Conservation (phyloP, 1,140 invertebrate species). For the Drosophila pseudoananassae region DNA sequence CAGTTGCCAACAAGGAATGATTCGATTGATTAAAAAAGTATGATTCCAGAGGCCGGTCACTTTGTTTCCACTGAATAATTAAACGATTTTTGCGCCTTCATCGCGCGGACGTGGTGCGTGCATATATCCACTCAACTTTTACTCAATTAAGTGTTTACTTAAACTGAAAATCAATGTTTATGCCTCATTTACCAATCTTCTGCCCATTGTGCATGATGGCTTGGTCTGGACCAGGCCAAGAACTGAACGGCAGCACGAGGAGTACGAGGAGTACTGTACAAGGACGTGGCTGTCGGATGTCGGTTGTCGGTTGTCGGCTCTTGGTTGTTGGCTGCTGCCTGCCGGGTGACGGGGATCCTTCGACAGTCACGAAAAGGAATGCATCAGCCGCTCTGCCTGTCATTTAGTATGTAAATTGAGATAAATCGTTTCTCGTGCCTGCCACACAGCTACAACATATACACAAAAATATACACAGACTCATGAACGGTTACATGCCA, state of each 20-base stretch:
- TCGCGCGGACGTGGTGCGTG: background rate
- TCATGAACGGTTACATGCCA: constrained; percentile 14
- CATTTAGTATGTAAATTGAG: constrained; percentile 82
- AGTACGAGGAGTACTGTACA: constrained; percentile 15
- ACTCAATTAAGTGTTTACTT: constrained; percentile 75
- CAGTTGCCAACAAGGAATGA: constrained; percentile 7
- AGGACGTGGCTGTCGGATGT: constrained; percentile 36
- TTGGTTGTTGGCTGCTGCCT: background rate
- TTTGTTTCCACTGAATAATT: constrained; percentile 50
- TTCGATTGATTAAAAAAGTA: constrained; percentile 47
- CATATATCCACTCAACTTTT: constrained; percentile 52
- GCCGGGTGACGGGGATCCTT: constrained; percentile 33
- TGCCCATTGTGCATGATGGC: constrained; percentile 50
- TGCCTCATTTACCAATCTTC: constrained; percentile 65
- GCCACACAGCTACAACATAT: constrained; percentile 50
- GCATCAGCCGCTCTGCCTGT: constrained; percentile 74
- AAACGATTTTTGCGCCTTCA: constrained; percentile 42
- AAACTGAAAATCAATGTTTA: constrained; percentile 74
- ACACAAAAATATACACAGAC: constrained; percentile 26
- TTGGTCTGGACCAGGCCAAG: constrained; percentile 28
- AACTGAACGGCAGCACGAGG: constrained; percentile 9
- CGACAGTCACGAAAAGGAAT: constrained; percentile 59
- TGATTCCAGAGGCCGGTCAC: constrained; percentile 41
- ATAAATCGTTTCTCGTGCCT: constrained; percentile 81
- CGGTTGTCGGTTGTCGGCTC: constrained; percentile 10